phyloP scores from a whole-genome alignment of 2,888 invertebrate genomes.

The Cheilosia scutellata region DNA sequence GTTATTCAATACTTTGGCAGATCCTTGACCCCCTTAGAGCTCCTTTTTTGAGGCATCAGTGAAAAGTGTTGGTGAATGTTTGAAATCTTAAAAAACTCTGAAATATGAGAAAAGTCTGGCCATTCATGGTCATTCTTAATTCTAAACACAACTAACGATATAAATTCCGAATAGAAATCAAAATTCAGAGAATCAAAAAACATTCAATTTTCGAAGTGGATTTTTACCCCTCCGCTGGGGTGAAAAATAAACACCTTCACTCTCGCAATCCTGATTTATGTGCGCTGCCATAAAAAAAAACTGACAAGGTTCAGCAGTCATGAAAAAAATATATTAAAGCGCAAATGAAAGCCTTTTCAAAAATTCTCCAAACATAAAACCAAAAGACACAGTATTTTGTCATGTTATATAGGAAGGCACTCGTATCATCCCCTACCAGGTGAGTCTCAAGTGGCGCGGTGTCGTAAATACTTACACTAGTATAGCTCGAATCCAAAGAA shows the following conservation, averaged over 20 bases:
- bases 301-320: slow-evolving; percentile 44
- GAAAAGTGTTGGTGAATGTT: slow-evolving; percentile 3
- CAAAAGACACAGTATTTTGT: slow-evolving; percentile 36
- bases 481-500: background rate
- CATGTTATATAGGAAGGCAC: slow-evolving; percentile 13
- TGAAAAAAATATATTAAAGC: slow-evolving; percentile 46
- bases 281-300: slow-evolving; percentile 18
- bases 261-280: slow-evolving; percentile 41
- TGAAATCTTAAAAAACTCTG: background rate
- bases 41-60: slow-evolving; percentile 5
- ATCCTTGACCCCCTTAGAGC: slow-evolving; percentile 48
- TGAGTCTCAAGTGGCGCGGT: background rate
- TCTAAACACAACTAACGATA: background rate
- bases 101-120: no score
- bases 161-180: background rate
- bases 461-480: background rate
- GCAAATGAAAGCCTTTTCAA: slow-evolving; percentile 41
- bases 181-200: no score
- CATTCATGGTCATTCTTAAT: no score
- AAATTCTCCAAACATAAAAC: slow-evolving; percentile 57
- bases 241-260: no score
- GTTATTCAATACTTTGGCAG: slow-evolving; percentile 42
- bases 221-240: no score
- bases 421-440: background rate
- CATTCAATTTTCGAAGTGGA: no score